phyloP scores from a whole-genome alignment of 2,888 invertebrate genomes.

The Yponomeuta sedellus region DNA sequence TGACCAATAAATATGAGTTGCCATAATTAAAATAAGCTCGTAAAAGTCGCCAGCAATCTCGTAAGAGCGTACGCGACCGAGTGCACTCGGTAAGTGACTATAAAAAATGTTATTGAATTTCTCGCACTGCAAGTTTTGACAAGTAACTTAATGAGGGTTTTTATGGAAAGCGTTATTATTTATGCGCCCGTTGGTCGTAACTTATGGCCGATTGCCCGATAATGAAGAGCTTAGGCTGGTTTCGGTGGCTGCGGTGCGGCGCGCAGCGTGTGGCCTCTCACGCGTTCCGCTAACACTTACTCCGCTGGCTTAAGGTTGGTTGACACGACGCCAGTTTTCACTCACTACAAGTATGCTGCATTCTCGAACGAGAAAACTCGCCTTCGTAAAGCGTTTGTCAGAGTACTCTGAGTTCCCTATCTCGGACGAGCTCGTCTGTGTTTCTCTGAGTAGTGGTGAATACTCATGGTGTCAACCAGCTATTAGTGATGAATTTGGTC shows the following conservation, averaged over 20 bases:
- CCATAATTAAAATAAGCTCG: background rate
- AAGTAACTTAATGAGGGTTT: slow-evolving; percentile 34
- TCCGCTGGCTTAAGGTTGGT: too few relatives aligned
- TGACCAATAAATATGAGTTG: background rate
- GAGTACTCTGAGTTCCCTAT: too few relatives aligned
- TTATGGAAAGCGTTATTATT: slow-evolving; percentile 41
- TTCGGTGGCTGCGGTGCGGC: slow-evolving; percentile 45
- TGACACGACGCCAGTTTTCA: too few relatives aligned
- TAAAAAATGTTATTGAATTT: slow-evolving; percentile 16
- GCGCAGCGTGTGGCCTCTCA: slow-evolving; percentile 37
- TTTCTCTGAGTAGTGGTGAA: too few relatives aligned
- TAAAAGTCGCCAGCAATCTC: background rate
- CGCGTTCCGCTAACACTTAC: too few relatives aligned
- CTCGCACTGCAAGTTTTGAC: slow-evolving; percentile 27
- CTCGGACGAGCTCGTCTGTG: too few relatives aligned
- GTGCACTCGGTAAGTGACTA: slow-evolving; percentile 8
- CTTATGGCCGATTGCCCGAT: slow-evolving; percentile 47
- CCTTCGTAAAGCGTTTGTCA: too few relatives aligned
- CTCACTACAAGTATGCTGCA: too few relatives aligned
- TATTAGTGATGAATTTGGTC: too few relatives aligned
- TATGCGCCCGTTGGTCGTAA: slow-evolving; percentile 38
- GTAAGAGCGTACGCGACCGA: slow-evolving; percentile 1
- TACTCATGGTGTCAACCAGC: too few relatives aligned
- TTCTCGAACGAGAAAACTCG: too few relatives aligned
- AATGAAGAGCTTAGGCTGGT: slow-evolving; percentile 52